Evolutionary conservation across 2,888 invertebrate species (phyloP).

Genomic region (Galerucella pusilla): DNA sequence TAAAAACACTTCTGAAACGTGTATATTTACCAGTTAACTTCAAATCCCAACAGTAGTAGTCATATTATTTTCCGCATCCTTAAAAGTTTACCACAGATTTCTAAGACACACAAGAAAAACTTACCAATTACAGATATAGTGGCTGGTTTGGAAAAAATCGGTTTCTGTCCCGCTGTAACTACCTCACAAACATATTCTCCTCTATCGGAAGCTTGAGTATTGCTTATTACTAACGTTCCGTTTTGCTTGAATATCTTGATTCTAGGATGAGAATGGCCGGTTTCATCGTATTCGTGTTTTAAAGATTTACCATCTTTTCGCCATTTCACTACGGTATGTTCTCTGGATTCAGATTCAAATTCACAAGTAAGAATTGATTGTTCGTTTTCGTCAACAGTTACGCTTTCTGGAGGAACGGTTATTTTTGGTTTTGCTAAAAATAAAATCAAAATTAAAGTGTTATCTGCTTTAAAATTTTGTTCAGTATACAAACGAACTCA

Average conservation of each 20-base stretch:
- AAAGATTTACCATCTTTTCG: constrained; percentile 73
- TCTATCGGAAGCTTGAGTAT: constrained; percentile 69
- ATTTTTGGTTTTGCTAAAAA: constrained; percentile 71
- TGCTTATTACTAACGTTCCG: constrained; percentile 68
- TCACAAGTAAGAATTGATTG: constrained; percentile 73
- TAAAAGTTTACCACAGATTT: not conserved
- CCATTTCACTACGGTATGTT: constrained; percentile 75
- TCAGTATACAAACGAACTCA: too few species aligned
- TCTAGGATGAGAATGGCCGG: constrained; percentile 55
- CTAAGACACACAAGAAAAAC: constrained; percentile 42
- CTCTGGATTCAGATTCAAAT: constrained; percentile 67
- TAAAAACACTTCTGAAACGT: not conserved
- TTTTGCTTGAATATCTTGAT: constrained; percentile 63
- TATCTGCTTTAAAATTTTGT: not conserved
- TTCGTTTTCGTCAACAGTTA: constrained; percentile 75
- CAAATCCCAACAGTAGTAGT: too few species aligned
- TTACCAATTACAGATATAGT: constrained; percentile 72
- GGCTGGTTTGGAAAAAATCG: constrained; percentile 71
- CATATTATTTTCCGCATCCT: not conserved
- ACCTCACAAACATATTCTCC: constrained; percentile 78
- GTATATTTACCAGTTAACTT: not conserved
- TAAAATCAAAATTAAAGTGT: not conserved
- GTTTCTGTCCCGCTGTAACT: constrained; percentile 71
- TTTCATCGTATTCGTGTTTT: constrained; percentile 54
- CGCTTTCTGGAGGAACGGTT: constrained; percentile 68